Base-by-base conservation (phyloP, 2,797 vertebrate species). In the Pachyuromys duprasi region DNA sequence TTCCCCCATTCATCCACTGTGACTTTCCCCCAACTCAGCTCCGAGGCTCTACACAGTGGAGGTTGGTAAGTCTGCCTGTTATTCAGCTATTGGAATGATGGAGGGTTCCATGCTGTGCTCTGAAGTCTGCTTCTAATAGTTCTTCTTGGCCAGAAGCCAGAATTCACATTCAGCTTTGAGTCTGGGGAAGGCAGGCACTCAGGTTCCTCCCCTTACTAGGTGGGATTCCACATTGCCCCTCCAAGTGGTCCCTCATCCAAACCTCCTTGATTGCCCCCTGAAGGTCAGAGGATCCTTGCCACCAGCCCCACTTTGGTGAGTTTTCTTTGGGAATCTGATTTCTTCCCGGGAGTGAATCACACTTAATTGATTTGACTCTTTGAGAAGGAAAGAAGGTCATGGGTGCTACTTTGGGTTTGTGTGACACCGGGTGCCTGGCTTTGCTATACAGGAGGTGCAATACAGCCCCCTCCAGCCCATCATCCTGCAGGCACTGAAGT, bases 21-120 rank as follows among this genome's bases (percentile, higher is more conserved):
- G 49, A 55, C 24, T 36, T 70, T 2, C 6, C 7, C 76, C 72
- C 28, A 55, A 8, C 5, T 76, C 62, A 6, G 22, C 78, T 28
- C 49, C 0, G 8, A 12, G 22, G 3, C 2, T 4, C 22, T 33
- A 57, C 2, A n/a, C n/a, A n/a, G 0, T n/a, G 18, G 24, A 5
- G n/a, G 76, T 28, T 31, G 49, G 57, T 63, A 17, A 75, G 18
- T 57, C 18, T 13, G 26, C 69, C 75, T 62, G 20, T 15, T 15
- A 36, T 45, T 53, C 45, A 42, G 0, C 22, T n/a, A 28, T 74
- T 39, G 53, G 60, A 92, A 55, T 53, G 7, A 4, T n/a, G 6
- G 70, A 18, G 20, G 17, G 3, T 26, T 63, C 39, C 72, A 3
- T 76, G 60, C 20, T 65, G 39, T 11, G 8, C 28, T 39, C 26